A percentile compares a stretch with the other conserved stretches of the same genome.
These are phyloP conservation scores for Acrocyrtus sp. DNA, from an alignment of 2,888 invertebrate species.

Conservation along the genomic window DNA sequence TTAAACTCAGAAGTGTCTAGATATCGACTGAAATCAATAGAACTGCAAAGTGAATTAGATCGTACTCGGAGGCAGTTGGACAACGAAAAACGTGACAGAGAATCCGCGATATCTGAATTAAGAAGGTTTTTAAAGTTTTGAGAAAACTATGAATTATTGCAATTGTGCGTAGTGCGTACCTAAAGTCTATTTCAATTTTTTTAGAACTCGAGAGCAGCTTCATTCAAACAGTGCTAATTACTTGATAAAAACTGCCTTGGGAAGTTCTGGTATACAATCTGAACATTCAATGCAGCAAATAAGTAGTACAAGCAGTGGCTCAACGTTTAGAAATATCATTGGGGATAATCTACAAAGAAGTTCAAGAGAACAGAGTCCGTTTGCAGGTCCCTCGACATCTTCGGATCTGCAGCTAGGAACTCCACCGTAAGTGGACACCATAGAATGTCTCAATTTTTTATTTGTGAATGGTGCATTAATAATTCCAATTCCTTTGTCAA, in stretches of 20 bases:
- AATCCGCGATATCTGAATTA: slow-evolving; percentile 54
- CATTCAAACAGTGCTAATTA: slow-evolving; percentile 57
- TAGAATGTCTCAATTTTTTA: neutral
- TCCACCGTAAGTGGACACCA: slow-evolving; percentile 23
- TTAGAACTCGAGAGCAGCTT: slow-evolving; percentile 58
- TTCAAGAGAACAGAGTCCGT: slow-evolving; percentile 37
- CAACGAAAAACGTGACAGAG: slow-evolving; percentile 57
- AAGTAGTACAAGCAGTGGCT: neutral
- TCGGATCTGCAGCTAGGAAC: slow-evolving; percentile 13
- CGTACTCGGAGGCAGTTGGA: slow-evolving; percentile 55
- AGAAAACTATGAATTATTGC: too few species aligned
- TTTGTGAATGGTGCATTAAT: neutral
- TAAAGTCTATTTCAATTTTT: slow-evolving; percentile 15
- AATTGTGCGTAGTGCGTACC: too few species aligned
- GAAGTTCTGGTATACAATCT: slow-evolving; percentile 9
- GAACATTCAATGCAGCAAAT: slow-evolving; percentile 3
- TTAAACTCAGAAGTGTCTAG: slow-evolving; percentile 54
- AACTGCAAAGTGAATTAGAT: slow-evolving; percentile 59
- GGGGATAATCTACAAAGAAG: neutral
- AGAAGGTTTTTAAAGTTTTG: too few species aligned
- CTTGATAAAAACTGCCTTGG: slow-evolving; percentile 49
- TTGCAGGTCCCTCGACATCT: neutral
- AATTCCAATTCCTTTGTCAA: neutral
- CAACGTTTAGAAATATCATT: too few species aligned
- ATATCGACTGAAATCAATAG: slow-evolving; percentile 57